These are phyloP conservation scores for Trichopoda pennipes DNA, from an alignment of 2,888 invertebrate species.

Conservation along the genomic window DNA sequence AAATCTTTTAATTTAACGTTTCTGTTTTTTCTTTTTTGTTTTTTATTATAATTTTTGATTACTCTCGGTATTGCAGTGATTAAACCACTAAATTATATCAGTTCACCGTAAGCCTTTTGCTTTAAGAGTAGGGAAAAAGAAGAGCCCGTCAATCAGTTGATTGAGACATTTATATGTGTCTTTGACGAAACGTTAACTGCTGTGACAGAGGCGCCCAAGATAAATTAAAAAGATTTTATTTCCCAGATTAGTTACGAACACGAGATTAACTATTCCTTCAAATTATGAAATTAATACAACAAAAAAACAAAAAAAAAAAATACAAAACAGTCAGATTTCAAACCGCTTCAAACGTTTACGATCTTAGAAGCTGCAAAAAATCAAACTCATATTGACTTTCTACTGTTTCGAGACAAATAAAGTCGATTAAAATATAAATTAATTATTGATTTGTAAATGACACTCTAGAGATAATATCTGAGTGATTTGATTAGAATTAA, in stretches of 20 bases:
- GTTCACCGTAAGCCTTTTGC: constrained; percentile 10
- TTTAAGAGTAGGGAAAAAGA: not conserved
- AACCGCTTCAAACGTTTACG: not conserved
- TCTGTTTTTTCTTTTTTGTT: not conserved
- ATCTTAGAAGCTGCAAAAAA: constrained; percentile 43
- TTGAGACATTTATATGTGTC: constrained; percentile 46
- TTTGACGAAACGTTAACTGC: constrained; percentile 65
- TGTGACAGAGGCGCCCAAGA: constrained; percentile 66
- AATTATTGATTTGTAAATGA: constrained; percentile 48
- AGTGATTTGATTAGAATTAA: not conserved
- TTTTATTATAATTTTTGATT: constrained; percentile 30
- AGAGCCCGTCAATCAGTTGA: constrained; percentile 56
- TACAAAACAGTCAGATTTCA: not conserved
- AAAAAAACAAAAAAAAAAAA: too few species aligned
- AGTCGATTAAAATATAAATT: constrained; percentile 33
- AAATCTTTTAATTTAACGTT: constrained; percentile 31
- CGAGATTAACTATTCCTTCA: not conserved
- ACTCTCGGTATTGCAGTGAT: constrained; percentile 46
- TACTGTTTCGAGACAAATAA: constrained; percentile 9
- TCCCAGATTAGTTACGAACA: constrained; percentile 27
- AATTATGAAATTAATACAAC: not conserved
- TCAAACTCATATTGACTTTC: constrained; percentile 14
- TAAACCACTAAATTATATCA: constrained; percentile 61
- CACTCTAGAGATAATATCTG: constrained; percentile 14
- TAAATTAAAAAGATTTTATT: constrained; percentile 52